phyloP scores from a whole-genome alignment of 2,113 vertebrate genomes.

The Aix galericulata region DNA sequence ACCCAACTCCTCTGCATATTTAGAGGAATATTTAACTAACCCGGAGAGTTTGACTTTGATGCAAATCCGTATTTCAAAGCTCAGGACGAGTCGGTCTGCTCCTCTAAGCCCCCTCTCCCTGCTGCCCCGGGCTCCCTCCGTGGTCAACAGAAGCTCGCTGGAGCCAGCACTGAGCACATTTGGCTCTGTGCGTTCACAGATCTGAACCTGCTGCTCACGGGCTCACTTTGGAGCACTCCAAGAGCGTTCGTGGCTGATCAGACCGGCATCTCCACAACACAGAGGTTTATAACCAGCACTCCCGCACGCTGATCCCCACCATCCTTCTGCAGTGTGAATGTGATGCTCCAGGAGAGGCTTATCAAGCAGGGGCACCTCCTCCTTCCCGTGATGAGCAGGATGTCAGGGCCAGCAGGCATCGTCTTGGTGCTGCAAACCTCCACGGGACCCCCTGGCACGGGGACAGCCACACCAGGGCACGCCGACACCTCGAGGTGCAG shows the following conservation, averaged over 20 bases:
- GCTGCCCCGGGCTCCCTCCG: not conserved
- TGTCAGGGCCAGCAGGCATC: not conserved
- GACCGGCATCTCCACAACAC: not conserved
- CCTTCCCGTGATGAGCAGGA: no score
- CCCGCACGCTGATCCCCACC: not conserved
- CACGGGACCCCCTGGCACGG: no score
- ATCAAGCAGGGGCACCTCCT: not conserved
- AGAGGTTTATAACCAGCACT: not conserved
- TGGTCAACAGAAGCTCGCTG: not conserved
- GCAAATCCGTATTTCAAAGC: conserved; percentile 47
- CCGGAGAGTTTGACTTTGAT: conserved; percentile 22
- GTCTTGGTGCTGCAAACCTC: no score
- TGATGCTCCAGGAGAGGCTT: not conserved
- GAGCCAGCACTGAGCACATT: not conserved
- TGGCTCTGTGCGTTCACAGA: not conserved
- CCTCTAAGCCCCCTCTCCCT: not conserved
- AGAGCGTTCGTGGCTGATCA: not conserved
- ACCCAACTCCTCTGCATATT: conserved; percentile 52
- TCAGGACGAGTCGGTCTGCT: not conserved
- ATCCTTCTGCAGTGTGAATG: not conserved
- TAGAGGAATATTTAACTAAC: conserved; percentile 57
- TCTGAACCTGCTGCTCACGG: not conserved
- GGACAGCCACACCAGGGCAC: not conserved
- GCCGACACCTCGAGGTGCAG: not conserved
- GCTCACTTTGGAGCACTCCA: not conserved